A percentile compares a stretch with the other conserved stretches of the same genome.
phyloP scores from a whole-genome alignment of 2,113 vertebrate genomes.

The Eulemur macaco region DNA sequence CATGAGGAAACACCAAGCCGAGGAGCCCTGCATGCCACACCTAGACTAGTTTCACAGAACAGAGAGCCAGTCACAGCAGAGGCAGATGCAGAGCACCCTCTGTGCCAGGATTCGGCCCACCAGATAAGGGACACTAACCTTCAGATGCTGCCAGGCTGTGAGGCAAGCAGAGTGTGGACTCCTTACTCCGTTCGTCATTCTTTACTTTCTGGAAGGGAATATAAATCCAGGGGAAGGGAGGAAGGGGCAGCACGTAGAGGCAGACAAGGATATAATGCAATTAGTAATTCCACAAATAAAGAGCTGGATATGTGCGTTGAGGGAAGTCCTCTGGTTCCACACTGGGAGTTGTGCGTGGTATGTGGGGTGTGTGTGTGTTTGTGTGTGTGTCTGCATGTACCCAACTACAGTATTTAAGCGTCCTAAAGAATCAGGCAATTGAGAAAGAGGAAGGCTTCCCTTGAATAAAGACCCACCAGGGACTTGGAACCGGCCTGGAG shows the following conservation, averaged over 20 bases:
- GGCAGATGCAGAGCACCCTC: neutral
- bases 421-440: neutral
- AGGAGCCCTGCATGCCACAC: neutral
- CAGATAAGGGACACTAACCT: neutral
- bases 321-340: neutral
- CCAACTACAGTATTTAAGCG: neutral
- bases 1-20: neutral
- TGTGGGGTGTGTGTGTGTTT: too few species aligned
- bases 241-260: neutral
- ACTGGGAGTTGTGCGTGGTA: neutral
- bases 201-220: neutral
- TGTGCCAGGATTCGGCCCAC: neutral
- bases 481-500: neutral
- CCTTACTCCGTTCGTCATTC: fast-evolving
- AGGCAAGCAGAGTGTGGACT: neutral
- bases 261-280: fast-evolving
- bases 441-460: neutral
- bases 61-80: neutral
- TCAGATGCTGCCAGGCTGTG: neutral
- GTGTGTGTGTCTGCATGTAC: neutral
- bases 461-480: neutral
- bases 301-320: neutral
- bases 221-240: neutral
- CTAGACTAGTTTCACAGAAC: neutral
- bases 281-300: neutral